Evolutionary conservation across 1,140 invertebrate species (phyloP), one percentile per base, ranked within the genome.

Genomic region (Tetraneura akinire): DNA sequence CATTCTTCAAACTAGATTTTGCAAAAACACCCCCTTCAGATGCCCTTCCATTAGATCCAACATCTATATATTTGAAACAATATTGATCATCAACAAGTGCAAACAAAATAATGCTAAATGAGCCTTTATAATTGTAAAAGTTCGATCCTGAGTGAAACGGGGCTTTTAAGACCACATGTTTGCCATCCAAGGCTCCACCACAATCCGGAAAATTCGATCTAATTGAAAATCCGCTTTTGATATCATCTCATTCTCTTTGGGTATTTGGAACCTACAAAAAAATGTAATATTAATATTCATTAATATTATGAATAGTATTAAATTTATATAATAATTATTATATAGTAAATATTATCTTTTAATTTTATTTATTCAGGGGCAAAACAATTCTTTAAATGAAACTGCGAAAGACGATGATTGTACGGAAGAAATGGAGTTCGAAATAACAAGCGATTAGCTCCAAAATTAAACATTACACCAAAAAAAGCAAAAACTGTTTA

Each of bases 151-250:
- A 82, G 70, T 57, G 21, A 57, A 57, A 57, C 53, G 85, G 85
- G 10, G 76, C 49, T 49, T 82, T 60, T 80, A 85, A 78, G n/a
- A 37, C 55, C 9, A 82, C 55, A 76, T 82, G 81, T 55, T 82
- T 81, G 16, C 70, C 85, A 82, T 87, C 85, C 3, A 86, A 81
- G 5, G 85, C 84, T 0, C 87, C 87, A 64, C 86, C 80, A 80
- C 85, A 86, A 82, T 86, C 81, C 21, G 85, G 86, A 81, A 88
- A 87, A 82, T 87, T 84, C 85, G 84, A 86, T 82, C 82, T 62
- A 55, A 71, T 45, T 53, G 84, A 37, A 81, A 85, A 86, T 26
- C 82, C 80, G 32, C 81, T 45, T 11, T 84, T 84, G 80, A 85
- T 83, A 51, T 26, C 9, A 42, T 83, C 82, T 82, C 83, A 86